Evolutionary conservation across 2,797 vertebrate genomes (phyloP), one percentile per base, ranked within the genome.

Genomic region (Parotocinclus haroldoi): DNA sequence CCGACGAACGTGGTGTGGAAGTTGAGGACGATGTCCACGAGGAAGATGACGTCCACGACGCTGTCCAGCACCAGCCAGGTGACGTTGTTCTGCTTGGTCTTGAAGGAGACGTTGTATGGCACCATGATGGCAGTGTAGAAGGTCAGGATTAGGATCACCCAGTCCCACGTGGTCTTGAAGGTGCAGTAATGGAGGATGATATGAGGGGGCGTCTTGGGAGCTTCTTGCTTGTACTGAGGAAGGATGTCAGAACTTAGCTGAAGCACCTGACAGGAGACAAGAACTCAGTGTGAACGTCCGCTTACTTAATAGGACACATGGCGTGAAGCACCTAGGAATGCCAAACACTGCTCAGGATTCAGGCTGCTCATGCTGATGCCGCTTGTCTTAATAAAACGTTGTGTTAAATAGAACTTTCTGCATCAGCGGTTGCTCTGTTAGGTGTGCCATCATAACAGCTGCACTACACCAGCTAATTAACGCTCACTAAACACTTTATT

Each of bases 71-170:
- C 96, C 13, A 98, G 87, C 96, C 96, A 98, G 68, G 92, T 92
- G 45, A 98, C 92, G 82, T 97, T 98, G 86, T 96, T 97, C 87
- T 98, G 96, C 81, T 96, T 96, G 9, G 93, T 97, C 86, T 96
- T 97, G 87, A 98, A 98, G 81, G 96, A 98, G 58, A 98, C 96
- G 0, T 98, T 98, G 61, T 97, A 98, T 67, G 96, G 96, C 75
- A 98, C 95, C 95, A 98, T 96, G 83, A 98, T 96, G 86, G 96
- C 96, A 9, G 96, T 98, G 85, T 98, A 98, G 89, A 98, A 98
- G 78, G 95, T 98, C 75, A 98, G 92, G 80, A 98, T 93, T 79
- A 98, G 89, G 88, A 98, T 98, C 68, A 98, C 93, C 96, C 96
- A 98, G 88, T 98, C 96, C 96, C 96, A 98, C 0, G 95, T 98